Conservation (phyloP, 1,140 invertebrate species). For the Calosoma granatense region DNA sequence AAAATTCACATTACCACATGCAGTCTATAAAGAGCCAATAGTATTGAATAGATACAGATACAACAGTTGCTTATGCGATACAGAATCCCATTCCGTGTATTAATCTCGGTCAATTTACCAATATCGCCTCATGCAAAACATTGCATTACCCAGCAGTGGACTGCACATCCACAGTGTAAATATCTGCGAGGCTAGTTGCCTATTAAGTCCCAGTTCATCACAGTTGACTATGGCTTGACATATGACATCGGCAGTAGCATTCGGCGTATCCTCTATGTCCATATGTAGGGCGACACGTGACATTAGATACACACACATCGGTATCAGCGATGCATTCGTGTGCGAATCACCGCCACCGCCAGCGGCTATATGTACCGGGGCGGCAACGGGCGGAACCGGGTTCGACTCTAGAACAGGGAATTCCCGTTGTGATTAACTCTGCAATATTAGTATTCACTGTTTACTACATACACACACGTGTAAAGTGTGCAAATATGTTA, state of each 20-base stretch:
- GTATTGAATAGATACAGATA: too few species aligned
- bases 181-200: slow-evolving; percentile 46
- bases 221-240: slow-evolving; percentile 43
- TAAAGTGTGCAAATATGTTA: too few species aligned
- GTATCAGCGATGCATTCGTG: slow-evolving; percentile 31
- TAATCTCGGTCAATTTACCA: too few species aligned
- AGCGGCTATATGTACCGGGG: neutral
- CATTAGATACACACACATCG: slow-evolving; percentile 55
- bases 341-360: neutral
- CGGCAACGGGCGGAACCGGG: slow-evolving; percentile 14
- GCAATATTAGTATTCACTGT: slow-evolving; percentile 10
- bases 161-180: slow-evolving; percentile 58
- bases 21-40: too few species aligned
- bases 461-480: too few species aligned
- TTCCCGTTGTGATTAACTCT: slow-evolving; percentile 16
- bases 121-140: too few species aligned
- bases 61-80: too few species aligned
- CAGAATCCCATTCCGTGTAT: too few species aligned
- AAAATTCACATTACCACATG: too few species aligned
- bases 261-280: slow-evolving; percentile 55
- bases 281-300: slow-evolving; percentile 54
- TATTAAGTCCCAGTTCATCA: slow-evolving; percentile 51
- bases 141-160: slow-evolving; percentile 47
- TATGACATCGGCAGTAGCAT: slow-evolving; percentile 46
- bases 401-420: too few species aligned